Conservation (phyloP, 2,113 vertebrate species). For the Hydropotes inermis region DNA sequence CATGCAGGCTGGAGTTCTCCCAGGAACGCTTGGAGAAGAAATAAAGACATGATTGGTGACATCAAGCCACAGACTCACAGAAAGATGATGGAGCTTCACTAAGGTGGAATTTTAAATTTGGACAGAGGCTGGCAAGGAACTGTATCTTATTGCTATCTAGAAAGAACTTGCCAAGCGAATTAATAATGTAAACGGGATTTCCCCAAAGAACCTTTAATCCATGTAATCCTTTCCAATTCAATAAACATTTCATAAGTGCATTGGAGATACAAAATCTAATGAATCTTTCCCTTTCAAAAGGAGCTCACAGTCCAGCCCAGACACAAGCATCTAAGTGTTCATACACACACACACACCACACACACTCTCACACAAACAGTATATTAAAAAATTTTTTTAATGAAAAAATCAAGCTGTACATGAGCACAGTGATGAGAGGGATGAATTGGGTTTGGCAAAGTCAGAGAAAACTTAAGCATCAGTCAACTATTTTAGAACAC, state of each 20-base stretch:
- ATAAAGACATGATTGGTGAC: not conserved
- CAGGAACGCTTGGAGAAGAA: not conserved
- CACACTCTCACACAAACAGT: not conserved
- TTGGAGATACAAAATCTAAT: not conserved
- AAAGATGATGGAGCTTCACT: not conserved
- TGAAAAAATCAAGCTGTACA: not conserved
- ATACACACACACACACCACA: accelerated
- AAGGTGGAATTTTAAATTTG: not conserved
- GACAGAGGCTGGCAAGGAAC: not conserved
- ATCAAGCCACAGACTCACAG: not conserved
- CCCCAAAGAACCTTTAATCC: constrained; percentile 2
- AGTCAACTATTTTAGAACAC: not conserved
- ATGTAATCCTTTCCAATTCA: not conserved
- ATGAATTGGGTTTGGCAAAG: not conserved
- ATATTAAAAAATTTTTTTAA: not conserved
- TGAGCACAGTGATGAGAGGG: not conserved
- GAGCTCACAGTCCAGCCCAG: not conserved
- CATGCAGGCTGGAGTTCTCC: not conserved
- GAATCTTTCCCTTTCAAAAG: not conserved
- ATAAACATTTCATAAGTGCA: not conserved
- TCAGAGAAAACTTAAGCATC: not conserved
- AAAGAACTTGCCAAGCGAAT: constrained; percentile 19
- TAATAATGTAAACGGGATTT: constrained; percentile 4
- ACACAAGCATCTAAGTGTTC: not conserved
- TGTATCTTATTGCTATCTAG: not conserved